Conservation (phyloP, 2,888 invertebrate genomes). For the Ormyrus nitidulus region DNA sequence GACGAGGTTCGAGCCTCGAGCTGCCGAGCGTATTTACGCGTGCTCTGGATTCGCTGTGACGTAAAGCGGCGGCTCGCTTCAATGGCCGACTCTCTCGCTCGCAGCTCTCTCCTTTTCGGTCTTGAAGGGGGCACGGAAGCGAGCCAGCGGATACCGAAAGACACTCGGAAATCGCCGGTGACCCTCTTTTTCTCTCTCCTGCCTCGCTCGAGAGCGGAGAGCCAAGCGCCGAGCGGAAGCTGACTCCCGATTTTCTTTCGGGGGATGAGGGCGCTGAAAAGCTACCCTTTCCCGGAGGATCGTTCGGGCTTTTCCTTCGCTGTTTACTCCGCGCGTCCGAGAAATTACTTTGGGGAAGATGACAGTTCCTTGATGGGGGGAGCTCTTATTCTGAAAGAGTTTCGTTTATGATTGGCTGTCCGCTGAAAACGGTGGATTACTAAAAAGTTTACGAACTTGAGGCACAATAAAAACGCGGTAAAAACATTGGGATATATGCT, state of each 20-base stretch:
- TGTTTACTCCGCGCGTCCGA: not conserved
- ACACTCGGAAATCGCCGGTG: conserved; percentile 42
- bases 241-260: not conserved
- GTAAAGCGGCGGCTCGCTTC: conserved; percentile 51
- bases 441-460: too few relatives aligned
- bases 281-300: not conserved
- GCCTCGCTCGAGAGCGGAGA: not conserved
- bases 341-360: too few relatives aligned
- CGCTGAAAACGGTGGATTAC: too few relatives aligned
- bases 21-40: conserved; percentile 61
- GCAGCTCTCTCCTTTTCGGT: conserved; percentile 30
- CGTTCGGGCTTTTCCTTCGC: not conserved
- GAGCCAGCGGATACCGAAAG: conserved; percentile 44
- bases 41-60: conserved; percentile 66
- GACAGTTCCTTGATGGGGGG: too few relatives aligned
- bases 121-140: conserved; percentile 55
- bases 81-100: conserved; percentile 28
- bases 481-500: too few relatives aligned
- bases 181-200: conserved; percentile 17
- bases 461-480: too few relatives aligned
- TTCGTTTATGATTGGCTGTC: too few relatives aligned
- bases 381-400: too few relatives aligned
- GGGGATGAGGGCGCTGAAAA: too few relatives aligned
- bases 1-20: conserved; percentile 8
- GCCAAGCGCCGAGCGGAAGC: too few relatives aligned